phyloP scores from a whole-genome alignment of 2,797 vertebrate species.

The Pogoniulus pusillus region DNA sequence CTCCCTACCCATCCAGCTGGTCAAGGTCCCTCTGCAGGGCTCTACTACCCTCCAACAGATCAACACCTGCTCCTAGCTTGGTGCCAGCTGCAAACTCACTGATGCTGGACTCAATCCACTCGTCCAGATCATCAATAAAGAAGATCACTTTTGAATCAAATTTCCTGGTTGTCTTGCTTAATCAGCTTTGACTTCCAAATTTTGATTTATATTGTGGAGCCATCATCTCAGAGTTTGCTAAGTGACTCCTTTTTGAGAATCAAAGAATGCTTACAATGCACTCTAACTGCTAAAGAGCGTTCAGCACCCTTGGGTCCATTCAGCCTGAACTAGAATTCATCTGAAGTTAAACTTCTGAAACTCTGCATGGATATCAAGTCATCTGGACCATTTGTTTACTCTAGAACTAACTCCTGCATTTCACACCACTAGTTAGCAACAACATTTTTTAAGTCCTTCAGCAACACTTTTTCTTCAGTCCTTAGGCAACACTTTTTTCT shows the following conservation, averaged over 20 bases:
- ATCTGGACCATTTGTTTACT: neutral
- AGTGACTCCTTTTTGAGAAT: neutral
- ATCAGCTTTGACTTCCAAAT: neutral
- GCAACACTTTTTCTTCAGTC: too few species aligned
- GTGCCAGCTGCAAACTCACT: too few species aligned
- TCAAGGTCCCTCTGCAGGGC: too few species aligned
- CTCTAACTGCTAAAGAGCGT: neutral
- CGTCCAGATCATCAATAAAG: too few species aligned
- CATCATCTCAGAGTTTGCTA: neutral
- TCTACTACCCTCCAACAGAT: too few species aligned
- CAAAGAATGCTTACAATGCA: neutral
- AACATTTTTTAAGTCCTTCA: too few species aligned
- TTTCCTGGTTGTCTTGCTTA: neutral
- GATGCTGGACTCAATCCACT: too few species aligned
- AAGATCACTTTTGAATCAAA: neutral
- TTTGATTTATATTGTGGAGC: neutral
- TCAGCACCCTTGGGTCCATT: neutral
- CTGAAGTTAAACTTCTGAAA: neutral
- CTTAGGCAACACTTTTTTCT: neutral
- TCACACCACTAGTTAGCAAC: neutral
- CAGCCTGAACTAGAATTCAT: neutral
- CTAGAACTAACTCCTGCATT: neutral
- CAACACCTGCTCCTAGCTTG: too few species aligned
- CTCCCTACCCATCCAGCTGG: too few species aligned
- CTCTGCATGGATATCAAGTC: accelerated